Evolutionary conservation across 2,888 invertebrate genomes (phyloP).

Genomic region (Torymus aiolomorphi): DNA sequence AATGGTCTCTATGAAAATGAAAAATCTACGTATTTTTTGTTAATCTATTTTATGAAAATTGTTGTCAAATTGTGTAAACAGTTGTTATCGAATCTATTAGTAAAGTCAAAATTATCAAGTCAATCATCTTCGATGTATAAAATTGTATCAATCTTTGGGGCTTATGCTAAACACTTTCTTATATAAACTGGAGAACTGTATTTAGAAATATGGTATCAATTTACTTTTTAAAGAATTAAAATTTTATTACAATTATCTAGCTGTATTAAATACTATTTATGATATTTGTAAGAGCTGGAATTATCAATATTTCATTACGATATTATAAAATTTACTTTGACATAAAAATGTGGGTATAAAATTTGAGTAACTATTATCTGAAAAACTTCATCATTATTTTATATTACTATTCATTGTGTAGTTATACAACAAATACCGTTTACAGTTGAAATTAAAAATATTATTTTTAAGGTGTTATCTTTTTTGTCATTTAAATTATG

Average conservation of each 20-base stretch:
- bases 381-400: neutral
- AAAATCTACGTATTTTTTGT: conserved; percentile 26
- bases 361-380: neutral
- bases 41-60: conserved; percentile 30
- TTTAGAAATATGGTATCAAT: conserved; percentile 30
- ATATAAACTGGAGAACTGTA: conserved; percentile 24
- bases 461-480: too few species aligned
- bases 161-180: conserved; percentile 36
- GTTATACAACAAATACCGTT: too few species aligned
- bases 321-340: conserved; percentile 7
- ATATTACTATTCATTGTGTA: neutral
- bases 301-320: neutral
- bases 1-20: conserved; percentile 61
- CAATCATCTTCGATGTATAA: conserved; percentile 42
- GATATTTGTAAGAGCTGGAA: conserved; percentile 4
- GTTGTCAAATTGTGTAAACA: conserved; percentile 28
- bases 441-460: too few species aligned
- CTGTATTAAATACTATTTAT: neutral
- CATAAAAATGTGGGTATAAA: neutral
- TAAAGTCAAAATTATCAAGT: conserved; percentile 16
- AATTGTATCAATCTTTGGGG: conserved; percentile 34
- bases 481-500: too few species aligned
- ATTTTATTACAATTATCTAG: conserved; percentile 17
- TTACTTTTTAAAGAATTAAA: conserved; percentile 1
- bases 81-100: conserved; percentile 26